These are phyloP conservation scores for Cephus pygmeus DNA, from an alignment of 2,888 invertebrate species.

Conservation along the genomic window DNA sequence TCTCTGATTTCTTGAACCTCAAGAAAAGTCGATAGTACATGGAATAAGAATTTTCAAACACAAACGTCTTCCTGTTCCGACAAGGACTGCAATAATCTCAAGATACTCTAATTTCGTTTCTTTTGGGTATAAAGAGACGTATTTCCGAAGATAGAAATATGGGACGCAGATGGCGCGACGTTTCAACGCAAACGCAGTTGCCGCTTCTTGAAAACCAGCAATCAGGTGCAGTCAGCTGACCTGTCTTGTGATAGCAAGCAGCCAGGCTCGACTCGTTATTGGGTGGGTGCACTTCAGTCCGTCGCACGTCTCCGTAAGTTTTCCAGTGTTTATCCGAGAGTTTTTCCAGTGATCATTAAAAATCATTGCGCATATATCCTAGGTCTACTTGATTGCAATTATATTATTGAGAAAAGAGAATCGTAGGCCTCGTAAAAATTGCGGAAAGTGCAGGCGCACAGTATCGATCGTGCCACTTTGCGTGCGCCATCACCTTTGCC, in stretches of 20 bases:
- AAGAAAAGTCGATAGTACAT: background rate
- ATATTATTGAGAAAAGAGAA: background rate
- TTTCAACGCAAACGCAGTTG: background rate
- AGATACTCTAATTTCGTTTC: background rate
- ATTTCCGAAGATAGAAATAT: background rate
- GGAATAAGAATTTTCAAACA: background rate
- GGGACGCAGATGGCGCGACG: background rate
- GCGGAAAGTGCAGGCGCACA: constrained; percentile 17
- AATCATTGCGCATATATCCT: background rate
- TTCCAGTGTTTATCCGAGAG: constrained; percentile 1
- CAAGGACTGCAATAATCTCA: background rate
- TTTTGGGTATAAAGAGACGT: background rate
- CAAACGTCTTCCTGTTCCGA: background rate
- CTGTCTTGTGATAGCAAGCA: constrained; percentile 61
- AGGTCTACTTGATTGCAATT: background rate
- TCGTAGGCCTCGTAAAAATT: background rate
- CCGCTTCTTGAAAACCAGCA: constrained; percentile 14
- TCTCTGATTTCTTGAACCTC: background rate
- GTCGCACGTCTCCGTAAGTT: constrained; percentile 34
- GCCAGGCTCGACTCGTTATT: constrained; percentile 46
- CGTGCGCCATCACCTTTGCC: constrained; percentile 44
- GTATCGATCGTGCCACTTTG: constrained; percentile 51
- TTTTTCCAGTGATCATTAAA: constrained; percentile 1
- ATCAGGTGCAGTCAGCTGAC: constrained; percentile 63
- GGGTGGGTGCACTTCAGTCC: constrained; percentile 46